Evolutionary conservation across 2,797 vertebrate species (phyloP).

Genomic region (Tragelaphus eurycerus): DNA sequence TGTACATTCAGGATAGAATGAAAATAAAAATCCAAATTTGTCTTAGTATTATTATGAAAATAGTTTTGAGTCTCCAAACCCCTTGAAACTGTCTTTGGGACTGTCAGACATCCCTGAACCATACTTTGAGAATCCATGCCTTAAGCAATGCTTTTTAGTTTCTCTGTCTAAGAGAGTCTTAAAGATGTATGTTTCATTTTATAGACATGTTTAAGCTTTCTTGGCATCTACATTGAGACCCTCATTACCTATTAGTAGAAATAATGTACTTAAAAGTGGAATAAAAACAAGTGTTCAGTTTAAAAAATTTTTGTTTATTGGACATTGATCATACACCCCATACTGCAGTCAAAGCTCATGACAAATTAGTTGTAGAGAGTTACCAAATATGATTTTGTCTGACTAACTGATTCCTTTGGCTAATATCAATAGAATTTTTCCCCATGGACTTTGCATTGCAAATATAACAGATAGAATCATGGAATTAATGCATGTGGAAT

Average conservation of each 20-base stretch:
- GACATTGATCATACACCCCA: background rate
- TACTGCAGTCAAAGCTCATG: background rate
- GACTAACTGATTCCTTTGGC: background rate
- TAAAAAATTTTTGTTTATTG: background rate
- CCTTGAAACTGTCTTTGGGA: background rate
- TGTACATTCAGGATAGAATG: background rate
- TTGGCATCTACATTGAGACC: background rate
- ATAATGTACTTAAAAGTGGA: background rate
- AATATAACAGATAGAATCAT: background rate
- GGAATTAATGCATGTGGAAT: background rate
- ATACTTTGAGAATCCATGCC: background rate
- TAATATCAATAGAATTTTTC: background rate
- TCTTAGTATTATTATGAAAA: conserved; percentile 24
- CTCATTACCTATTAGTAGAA: background rate
- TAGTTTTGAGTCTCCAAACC: background rate
- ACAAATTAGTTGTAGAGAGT: background rate
- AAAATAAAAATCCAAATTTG: background rate
- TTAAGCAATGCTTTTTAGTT: background rate
- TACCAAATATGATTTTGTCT: background rate
- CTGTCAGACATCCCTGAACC: background rate
- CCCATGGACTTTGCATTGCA: background rate
- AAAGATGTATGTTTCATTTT: background rate
- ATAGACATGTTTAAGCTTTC: background rate
- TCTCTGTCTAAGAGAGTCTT: background rate
- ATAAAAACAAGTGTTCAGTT: background rate